These are phyloP conservation scores for Charaxes varanes DNA, from an alignment of 1,140 invertebrate genomes.

Conservation along the genomic window DNA sequence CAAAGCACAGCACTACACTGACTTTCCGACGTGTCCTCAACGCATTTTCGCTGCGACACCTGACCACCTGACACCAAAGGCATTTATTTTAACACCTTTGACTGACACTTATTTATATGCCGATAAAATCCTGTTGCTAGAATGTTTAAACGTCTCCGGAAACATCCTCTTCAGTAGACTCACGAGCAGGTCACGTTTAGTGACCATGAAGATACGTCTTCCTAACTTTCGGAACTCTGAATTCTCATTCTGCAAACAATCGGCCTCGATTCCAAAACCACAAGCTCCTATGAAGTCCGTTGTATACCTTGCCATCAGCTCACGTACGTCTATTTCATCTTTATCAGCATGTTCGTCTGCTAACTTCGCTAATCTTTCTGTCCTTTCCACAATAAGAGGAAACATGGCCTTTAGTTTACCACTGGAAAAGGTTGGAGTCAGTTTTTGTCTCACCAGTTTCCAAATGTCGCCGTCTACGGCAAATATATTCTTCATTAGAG, in stretches of 20 bases:
- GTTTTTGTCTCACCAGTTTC: constrained; percentile 12
- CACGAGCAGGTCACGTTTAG: constrained; percentile 1
- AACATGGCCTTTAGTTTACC: constrained; percentile 15
- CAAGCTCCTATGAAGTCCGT: constrained; percentile 9
- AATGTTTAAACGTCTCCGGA: constrained; percentile 6
- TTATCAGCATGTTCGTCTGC: neutral
- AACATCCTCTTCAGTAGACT: neutral
- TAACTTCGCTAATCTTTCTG: constrained; percentile 3
- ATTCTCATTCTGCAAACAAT: constrained; percentile 4
- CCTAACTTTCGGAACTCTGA: constrained; percentile 12
- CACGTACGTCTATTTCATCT: constrained; percentile 8
- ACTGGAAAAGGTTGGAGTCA: constrained; percentile 8
- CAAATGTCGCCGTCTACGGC: constrained; percentile 6
- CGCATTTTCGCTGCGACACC: no score
- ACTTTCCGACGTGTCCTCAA: no score
- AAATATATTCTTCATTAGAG: constrained; percentile 9
- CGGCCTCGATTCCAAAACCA: constrained; percentile 10
- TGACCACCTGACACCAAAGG: no score
- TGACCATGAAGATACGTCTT: constrained; percentile 4
- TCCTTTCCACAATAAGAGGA: constrained; percentile 13
- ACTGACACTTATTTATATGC: no score
- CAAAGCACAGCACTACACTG: no score
- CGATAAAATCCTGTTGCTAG: no score
- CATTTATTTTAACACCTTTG: no score
- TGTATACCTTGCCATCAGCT: constrained; percentile 13